Percentiles rank a stretch among this genome's conserved stretches.
Evolutionary conservation across 1,140 invertebrate genomes (phyloP).

Genomic region (Cecropterus lyciades): DNA sequence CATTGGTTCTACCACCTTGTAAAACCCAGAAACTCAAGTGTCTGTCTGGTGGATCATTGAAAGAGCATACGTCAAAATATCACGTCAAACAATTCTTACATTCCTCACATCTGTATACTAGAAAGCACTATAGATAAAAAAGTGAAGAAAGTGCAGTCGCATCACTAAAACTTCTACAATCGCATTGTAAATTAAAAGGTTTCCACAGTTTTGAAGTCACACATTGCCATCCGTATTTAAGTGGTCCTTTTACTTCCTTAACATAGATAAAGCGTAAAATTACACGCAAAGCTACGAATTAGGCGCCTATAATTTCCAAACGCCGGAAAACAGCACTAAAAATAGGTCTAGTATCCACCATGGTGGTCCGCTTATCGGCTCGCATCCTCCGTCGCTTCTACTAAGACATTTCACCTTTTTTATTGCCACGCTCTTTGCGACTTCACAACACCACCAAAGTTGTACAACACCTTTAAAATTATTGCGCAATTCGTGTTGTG

Average conservation of each 20-base stretch:
- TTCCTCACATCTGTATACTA: no score
- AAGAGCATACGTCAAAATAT: no score
- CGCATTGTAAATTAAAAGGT: neutral
- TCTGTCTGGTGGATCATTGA: no score
- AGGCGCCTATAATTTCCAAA: slow-evolving; percentile 49
- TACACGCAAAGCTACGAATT: slow-evolving; percentile 24
- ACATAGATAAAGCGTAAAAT: neutral
- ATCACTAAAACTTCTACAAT: no score
- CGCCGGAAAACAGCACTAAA: slow-evolving; percentile 72
- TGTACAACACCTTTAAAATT: slow-evolving; percentile 19
- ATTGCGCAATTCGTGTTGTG: slow-evolving; percentile 37
- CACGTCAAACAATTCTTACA: no score
- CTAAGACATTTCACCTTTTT: slow-evolving; percentile 83
- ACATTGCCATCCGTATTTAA: neutral
- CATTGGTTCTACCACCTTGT: no score
- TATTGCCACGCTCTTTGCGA: slow-evolving; percentile 79
- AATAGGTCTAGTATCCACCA: slow-evolving; percentile 61
- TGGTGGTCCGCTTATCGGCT: slow-evolving; percentile 79
- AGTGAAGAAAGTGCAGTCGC: no score
- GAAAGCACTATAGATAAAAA: no score
- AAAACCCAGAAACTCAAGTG: no score
- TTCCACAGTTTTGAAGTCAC: neutral
- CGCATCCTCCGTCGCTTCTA: slow-evolving; percentile 72
- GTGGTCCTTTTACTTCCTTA: neutral
- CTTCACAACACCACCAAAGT: slow-evolving; percentile 53